These are phyloP conservation scores for Semicossyphus pulcher DNA, from an alignment of 2,113 vertebrate species.

Conservation along the genomic window DNA sequence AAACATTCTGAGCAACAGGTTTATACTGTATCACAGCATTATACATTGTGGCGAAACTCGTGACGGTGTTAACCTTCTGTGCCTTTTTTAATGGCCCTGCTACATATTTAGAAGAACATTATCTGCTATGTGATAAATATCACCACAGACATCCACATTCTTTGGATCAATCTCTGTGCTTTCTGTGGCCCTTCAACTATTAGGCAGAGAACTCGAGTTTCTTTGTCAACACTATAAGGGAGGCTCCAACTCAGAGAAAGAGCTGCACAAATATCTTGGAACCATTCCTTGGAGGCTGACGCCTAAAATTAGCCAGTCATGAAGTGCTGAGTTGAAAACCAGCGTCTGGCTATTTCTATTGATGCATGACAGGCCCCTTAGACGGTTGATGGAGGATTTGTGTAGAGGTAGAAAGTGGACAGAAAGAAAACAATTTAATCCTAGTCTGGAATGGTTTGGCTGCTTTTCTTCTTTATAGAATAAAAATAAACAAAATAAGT, in stretches of 20 bases:
- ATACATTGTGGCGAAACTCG: not conserved
- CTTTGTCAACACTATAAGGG: not conserved
- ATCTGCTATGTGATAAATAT: not conserved
- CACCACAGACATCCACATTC: not conserved
- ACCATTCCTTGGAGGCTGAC: conserved; percentile 6
- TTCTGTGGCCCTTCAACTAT: not conserved
- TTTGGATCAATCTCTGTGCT: not conserved
- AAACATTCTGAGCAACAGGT: not conserved
- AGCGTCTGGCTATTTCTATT: not conserved
- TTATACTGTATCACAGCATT: not conserved
- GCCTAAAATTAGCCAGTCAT: conserved; percentile 13
- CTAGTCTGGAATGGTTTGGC: too few relatives aligned
- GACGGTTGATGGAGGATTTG: not conserved
- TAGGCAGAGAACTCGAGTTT: not conserved
- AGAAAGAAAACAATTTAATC: not conserved
- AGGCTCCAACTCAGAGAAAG: not conserved
- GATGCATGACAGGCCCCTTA: not conserved
- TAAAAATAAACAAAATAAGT: too few relatives aligned
- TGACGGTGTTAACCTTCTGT: not conserved
- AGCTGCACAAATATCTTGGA: not conserved
- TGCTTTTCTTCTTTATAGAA: not conserved
- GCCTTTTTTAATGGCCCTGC: not conserved
- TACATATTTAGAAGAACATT: not conserved
- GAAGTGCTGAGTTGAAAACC: not conserved
- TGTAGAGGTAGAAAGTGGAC: not conserved